Conservation (phyloP, 2,888 invertebrate genomes). For the Stenoptilia bipunctidactyla region DNA sequence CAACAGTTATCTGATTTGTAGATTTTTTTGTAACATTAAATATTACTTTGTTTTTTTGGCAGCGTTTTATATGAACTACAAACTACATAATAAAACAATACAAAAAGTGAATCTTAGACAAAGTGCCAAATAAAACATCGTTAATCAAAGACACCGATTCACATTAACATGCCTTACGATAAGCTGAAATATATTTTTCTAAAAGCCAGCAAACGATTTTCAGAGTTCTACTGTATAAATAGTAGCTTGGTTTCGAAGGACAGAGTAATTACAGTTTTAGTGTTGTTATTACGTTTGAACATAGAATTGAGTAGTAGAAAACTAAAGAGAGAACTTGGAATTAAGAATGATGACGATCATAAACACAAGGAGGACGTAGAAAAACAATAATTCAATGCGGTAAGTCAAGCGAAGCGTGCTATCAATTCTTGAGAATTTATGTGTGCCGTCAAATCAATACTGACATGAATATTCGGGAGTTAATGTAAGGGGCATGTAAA, state of each 20-base stretch:
- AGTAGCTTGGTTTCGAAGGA: neutral
- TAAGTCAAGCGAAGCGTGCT: conserved; percentile 4
- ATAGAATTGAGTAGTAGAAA: no score
- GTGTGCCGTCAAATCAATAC: conserved; percentile 18
- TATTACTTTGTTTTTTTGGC: no score
- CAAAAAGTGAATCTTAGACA: conserved; percentile 9
- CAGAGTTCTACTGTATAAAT: neutral
- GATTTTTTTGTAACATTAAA: no score
- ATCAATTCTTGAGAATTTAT: conserved; percentile 23
- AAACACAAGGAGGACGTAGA: conserved; percentile 11
- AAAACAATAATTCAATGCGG: no score
- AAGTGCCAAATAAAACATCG: conserved; percentile 40
- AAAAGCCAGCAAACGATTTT: conserved; percentile 4
- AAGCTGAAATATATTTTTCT: conserved; percentile 5
- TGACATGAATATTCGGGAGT: conserved; percentile 19
- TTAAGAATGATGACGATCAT: conserved; percentile 8
- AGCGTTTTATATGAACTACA: neutral
- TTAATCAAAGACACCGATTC: conserved; percentile 12
- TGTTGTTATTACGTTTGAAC: no score
- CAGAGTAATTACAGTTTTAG: neutral
- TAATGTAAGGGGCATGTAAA: conserved; percentile 15
- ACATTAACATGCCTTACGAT: conserved; percentile 11
- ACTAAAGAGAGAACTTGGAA: no score
- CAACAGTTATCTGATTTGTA: no score
- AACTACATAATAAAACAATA: conserved; percentile 3